Evolutionary conservation across 2,113 vertebrate species (phyloP), one percentile per base, ranked within the genome.

Genomic region (Cairina moschata): DNA sequence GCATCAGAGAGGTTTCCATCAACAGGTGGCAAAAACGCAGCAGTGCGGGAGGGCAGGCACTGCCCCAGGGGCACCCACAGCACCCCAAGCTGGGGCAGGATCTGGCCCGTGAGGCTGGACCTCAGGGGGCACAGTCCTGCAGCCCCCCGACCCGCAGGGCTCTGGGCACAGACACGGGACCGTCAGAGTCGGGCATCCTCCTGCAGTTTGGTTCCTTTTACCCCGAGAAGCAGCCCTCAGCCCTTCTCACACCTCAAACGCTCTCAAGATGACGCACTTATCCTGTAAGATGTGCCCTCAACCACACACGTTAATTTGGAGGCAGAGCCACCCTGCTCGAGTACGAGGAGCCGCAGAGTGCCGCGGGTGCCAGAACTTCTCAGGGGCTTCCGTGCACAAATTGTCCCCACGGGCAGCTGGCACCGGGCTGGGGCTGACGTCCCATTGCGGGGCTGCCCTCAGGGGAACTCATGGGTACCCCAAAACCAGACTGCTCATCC

Each of bases 21-120:
- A 31, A 82, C 7, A 5, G 2, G 56, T 0, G 56, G 74, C 1
- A 5, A 72, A 82, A 88, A 36, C 0, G 17, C 44, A 1, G 36
- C 7, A 5, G 36, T 52, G 62, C 62, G 13, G 36, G 29, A 26
- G 26, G 36, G 60, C 13, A 38, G 10, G 11, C 11, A 6, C 17
- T 32, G 56, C 56, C 56, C 55, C 28, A 9, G 54, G 54, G 54
- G 25, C 23, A 31, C 55, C 59, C 23, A 14, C 60, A 28, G 34
- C 60, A 38, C 60, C 36, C 26, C 5, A 26, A 28, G 13, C 52
- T 15, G 26, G 52, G 26, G 52, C 52, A 55, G 52, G 26, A 55
- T 29, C 34, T 17, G 34, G 34, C 34, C n/a, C 5, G 17, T 2
- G 6, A 36, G 25, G 15, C 34, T 38, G 59, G 50, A 26, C 50